phyloP scores from a whole-genome alignment of 2,888 invertebrate species.

The Drosophila fungiperda region DNA sequence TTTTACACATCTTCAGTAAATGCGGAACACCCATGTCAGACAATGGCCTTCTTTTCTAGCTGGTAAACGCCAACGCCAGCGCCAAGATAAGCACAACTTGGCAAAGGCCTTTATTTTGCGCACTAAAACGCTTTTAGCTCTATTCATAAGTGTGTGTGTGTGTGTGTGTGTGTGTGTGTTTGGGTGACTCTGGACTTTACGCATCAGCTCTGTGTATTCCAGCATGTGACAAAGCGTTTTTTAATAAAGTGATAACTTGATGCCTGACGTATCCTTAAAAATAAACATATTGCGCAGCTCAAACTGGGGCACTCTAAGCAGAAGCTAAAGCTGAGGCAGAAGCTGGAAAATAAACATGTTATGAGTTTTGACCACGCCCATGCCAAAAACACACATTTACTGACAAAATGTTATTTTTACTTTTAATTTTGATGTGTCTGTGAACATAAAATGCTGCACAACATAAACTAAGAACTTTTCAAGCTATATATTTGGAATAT shows the following conservation, averaged over 20 bases:
- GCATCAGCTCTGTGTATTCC: constrained; percentile 32
- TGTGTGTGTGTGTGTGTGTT: constrained; percentile 14
- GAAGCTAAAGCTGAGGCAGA: neutral
- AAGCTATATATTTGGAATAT: neutral
- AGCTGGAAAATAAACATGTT: constrained; percentile 45
- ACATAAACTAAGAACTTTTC: neutral
- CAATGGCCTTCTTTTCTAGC: constrained; percentile 47
- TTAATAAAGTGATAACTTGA: constrained; percentile 80
- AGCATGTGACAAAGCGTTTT: constrained; percentile 74
- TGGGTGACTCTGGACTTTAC: constrained; percentile 42
- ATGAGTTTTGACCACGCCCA: constrained; percentile 38
- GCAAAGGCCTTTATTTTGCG: constrained; percentile 59
- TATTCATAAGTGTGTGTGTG: neutral
- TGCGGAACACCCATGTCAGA: constrained; percentile 54
- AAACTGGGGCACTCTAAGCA: neutral
- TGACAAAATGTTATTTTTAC: constrained; percentile 3
- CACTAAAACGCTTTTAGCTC: constrained; percentile 51
- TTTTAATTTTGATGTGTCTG: constrained; percentile 14
- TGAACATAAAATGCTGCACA: constrained; percentile 3
- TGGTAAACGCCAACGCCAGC: constrained; percentile 45
- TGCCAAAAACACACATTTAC: constrained; percentile 7
- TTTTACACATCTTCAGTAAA: constrained; percentile 12
- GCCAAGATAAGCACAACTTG: constrained; percentile 75
- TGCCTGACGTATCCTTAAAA: constrained; percentile 73
- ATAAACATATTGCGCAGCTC: constrained; percentile 58